Conservation (phyloP, 2,113 vertebrate species). For the Anoplopoma fimbria region DNA sequence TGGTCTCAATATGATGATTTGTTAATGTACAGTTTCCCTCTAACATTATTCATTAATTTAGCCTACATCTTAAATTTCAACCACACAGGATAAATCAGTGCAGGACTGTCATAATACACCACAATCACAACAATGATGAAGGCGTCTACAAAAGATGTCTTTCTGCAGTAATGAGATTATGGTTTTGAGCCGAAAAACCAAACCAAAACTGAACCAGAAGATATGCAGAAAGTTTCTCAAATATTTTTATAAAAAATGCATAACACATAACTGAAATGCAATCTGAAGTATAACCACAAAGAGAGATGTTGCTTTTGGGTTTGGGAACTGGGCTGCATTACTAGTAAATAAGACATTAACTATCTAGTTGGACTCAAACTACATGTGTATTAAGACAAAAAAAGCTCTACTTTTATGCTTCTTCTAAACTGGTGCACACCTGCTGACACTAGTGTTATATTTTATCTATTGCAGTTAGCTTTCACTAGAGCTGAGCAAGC, state of each 20-base stretch:
- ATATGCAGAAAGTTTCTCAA: not conserved
- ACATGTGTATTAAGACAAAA: not conserved
- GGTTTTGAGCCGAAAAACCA: not conserved
- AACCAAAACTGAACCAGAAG: not conserved
- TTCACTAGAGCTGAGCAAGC: not conserved
- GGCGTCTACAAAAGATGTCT: not conserved
- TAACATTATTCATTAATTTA: not conserved
- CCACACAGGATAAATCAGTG: not conserved
- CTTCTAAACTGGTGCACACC: not conserved
- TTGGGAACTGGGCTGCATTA: conserved; percentile 6
- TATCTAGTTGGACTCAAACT: not conserved
- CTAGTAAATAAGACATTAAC: not conserved
- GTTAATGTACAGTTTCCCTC: not conserved
- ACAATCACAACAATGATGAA: not conserved
- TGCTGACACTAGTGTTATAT: not conserved
- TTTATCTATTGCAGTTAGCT: not conserved
- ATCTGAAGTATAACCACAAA: conserved; percentile 66
- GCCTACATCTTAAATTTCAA: not conserved
- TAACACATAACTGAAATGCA: not conserved
- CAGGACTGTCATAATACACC: not conserved
- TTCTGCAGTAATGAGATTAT: not conserved
- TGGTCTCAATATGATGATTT: not conserved
- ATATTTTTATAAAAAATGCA: too few species aligned
- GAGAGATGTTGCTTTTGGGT: conserved; percentile 60
- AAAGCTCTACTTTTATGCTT: not conserved